phyloP scores from a whole-genome alignment of 2,888 invertebrate genomes.

The Noctuana brunneofusca region DNA sequence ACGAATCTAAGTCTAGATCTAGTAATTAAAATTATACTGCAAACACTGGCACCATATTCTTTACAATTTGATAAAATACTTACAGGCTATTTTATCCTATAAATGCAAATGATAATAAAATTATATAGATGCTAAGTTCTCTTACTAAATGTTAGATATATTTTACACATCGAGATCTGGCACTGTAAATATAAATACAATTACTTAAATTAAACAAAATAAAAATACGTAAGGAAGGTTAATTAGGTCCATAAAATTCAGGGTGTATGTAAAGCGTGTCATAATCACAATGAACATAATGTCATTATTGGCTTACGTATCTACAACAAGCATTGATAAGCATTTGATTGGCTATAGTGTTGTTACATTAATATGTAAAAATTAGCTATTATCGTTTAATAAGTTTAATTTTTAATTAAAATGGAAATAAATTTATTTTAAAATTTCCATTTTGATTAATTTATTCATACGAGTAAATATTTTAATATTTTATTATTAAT shows the following conservation, averaged over 20 bases:
- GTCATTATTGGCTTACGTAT: no score
- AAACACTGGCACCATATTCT: constrained; percentile 28
- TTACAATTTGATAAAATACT: constrained; percentile 23
- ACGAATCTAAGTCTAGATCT: background rate
- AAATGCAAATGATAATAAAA: constrained; percentile 35
- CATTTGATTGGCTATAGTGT: no score
- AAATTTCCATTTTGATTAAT: no score
- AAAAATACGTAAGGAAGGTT: background rate
- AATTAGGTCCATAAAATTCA: background rate
- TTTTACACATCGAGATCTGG: constrained; percentile 30
- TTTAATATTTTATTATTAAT: no score
- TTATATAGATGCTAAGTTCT: constrained; percentile 20
- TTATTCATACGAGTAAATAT: no score
- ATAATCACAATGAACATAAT: background rate
- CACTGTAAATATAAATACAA: constrained; percentile 3
- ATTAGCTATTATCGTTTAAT: no score
- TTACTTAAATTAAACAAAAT: background rate
- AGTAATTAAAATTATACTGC: constrained; percentile 14
- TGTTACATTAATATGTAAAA: no score
- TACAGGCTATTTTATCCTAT: constrained; percentile 34
- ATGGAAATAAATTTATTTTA: no score
- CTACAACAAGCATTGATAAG: no score
- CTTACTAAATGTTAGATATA: constrained; percentile 12
- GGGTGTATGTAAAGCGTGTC: background rate
- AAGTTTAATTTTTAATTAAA: no score